Evolutionary conservation across 2,113 vertebrate genomes (phyloP).

Genomic region (Dermatemys mawii): DNA sequence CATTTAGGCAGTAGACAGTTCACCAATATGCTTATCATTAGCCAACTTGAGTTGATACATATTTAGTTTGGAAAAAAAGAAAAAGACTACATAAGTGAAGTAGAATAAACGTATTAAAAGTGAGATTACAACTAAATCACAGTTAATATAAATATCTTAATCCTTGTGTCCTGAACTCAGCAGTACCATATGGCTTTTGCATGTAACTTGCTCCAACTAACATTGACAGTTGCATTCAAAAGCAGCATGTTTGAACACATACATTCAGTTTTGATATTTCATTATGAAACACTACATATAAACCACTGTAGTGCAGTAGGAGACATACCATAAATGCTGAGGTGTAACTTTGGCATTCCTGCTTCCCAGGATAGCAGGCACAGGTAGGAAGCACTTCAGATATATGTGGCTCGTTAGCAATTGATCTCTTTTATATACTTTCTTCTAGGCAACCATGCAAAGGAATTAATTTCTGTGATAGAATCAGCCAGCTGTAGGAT

Average conservation of each 20-base stretch:
- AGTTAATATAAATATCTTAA: slow-evolving; percentile 17
- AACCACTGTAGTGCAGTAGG: background rate
- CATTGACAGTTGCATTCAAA: slow-evolving; percentile 32
- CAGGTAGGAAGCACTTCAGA: background rate
- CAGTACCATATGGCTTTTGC: background rate
- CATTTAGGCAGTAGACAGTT: slow-evolving; percentile 53
- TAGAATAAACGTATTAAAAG: slow-evolving; percentile 38
- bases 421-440: accelerated
- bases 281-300: background rate
- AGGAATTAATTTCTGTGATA: background rate
- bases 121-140: slow-evolving; percentile 34
- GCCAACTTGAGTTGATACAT: slow-evolving; percentile 42
- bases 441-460: background rate
- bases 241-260: background rate
- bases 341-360: slow-evolving; percentile 48
- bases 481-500: background rate
- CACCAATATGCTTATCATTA: slow-evolving; percentile 28
- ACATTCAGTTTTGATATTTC: slow-evolving; percentile 11
- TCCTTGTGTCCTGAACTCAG: background rate
- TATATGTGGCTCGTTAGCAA: accelerated
- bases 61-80: slow-evolving; percentile 14
- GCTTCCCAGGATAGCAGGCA: background rate
- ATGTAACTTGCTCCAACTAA: slow-evolving; percentile 9
- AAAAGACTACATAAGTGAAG: slow-evolving; percentile 41
- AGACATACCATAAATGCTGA: background rate